Evolutionary conservation across 2,797 vertebrate genomes (phyloP), one percentile per base, ranked within the genome.

Genomic region (Notolabrus celidotus): DNA sequence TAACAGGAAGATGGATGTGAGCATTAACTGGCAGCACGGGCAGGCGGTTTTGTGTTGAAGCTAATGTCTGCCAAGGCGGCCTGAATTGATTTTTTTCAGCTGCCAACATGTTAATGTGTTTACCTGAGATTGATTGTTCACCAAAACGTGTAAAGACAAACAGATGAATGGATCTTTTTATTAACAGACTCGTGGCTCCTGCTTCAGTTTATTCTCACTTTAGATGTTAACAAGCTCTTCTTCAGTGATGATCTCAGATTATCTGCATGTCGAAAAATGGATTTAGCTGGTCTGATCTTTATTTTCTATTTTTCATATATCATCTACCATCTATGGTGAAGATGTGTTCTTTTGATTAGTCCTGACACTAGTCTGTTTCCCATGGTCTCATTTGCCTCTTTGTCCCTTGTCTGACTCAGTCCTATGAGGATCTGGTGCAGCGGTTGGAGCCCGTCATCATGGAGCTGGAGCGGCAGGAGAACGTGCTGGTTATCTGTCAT

Each of bases 381-480:
- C 0, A 3, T 5, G 5, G 4, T 53, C 58, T 68, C 4, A 74
- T 46, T 25, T 25, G 1, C 11, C 34, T 52, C 34, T 31, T 1
- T 3, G 0, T 61, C 17, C 58, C 25, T 62, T 1, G 9, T 51
- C 4, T 22, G 10, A 11, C 46, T 61, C 83, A 99, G 98, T 99
- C 98, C 22, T 99, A 99, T 5, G 97, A 99, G 91, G 98, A 99
- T 89, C 92, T 99, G 84, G 98, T 99, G 80, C 98, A 99, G 92
- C 93, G 98, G 1, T 87, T 99, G 54, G 98, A 99, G 86, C 98
- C 98, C 0, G 98, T 97, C 79, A 99, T 99, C 90, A 99, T 99
- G 98, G 98, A 99, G 83, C 93, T 99, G 62, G 98, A 99, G 93
- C 93, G 98, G 46, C 98, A 99, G 79, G 97, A 99, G 92, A 99